Evolutionary conservation across 2,113 vertebrate species (phyloP), one percentile per base, ranked within the genome.

Genomic region (Eudyptes chrysolophus): DNA sequence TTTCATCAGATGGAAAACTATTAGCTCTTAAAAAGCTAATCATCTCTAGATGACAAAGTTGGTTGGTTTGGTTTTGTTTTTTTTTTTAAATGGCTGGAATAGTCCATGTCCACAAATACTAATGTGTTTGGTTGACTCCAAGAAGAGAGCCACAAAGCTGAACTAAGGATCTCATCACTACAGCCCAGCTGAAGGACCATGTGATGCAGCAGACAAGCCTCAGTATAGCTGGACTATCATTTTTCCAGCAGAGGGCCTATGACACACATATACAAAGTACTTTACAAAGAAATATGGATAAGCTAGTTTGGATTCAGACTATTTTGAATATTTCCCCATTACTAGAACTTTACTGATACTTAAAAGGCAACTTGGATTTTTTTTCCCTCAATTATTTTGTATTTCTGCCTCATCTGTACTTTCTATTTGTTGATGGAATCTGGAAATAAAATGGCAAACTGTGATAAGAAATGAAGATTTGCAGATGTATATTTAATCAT

Each of bases 1-100:
- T 96, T 96, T 92, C 55, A 91, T 97, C 84, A 46, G 48, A 81
- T 94, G 75, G 34, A 76, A 65, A 87, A 84, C 42, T 16, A 85
- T 94, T 92, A 81, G 34, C 68, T 95, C 76, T 88, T 89, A 85
- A 92, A 89, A 77, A 93, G 15, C 10, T 62, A 91, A 82, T 72
- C 9, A 84, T 42, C 62, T 61, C 29, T 84, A 69, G 42, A 70
- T 62, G 52, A 69, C 0, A 1, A 79, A 85, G 62, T n/a, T 74
- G 17, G 8, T 15, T 62, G 72, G 4, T 24, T 48, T 22, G 32
- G 3, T 13, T 29, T 34, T 29, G n/a, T 32, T 49, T 21, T 60
- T 66, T 32, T 36, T 66, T 60, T 30, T 32, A 34, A 2, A 44
- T 42, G 49, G 1, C 6, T 86, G 26, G 11, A 68, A 80, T 44